phyloP scores from a whole-genome alignment of 2,113 vertebrate genomes.

The Grallaria varia region DNA sequence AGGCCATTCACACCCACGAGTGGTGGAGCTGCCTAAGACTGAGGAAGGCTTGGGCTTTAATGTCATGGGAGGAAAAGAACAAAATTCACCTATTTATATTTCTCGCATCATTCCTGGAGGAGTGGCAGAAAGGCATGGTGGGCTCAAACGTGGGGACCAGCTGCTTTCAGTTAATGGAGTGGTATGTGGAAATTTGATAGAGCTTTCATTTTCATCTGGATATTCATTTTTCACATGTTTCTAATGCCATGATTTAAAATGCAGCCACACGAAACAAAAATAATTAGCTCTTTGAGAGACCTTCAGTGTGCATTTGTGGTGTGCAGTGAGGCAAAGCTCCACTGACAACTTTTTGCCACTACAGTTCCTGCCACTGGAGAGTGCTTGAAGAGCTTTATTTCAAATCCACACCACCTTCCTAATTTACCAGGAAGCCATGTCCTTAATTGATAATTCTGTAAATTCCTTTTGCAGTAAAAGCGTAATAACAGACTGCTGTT shows the following conservation, averaged over 20 bases:
- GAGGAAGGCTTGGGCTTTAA: constrained; percentile 99
- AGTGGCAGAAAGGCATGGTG: constrained; percentile 94
- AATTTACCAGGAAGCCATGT: background rate
- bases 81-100: constrained; percentile 99
- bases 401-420: background rate
- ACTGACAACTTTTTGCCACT: background rate
- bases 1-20: constrained; percentile 95
- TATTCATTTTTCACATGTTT: constrained; percentile 23
- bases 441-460: background rate
- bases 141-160: constrained; percentile 97
- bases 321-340: background rate
- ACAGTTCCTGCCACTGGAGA: background rate
- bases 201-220: background rate
- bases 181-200: constrained; percentile 79
- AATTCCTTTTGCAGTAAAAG: background rate
- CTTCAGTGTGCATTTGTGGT: background rate
- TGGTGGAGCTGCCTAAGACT: constrained; percentile 97
- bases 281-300: background rate
- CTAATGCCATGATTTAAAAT: background rate
- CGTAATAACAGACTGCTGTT: background rate
- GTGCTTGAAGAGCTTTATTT: background rate
- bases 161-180: constrained; percentile 97
- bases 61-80: constrained; percentile 98
- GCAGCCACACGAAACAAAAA: background rate
- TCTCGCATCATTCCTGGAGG: constrained; percentile 98